phyloP scores from a whole-genome alignment of 1,140 invertebrate species.

The Aphaenogaster ashmeadi region DNA sequence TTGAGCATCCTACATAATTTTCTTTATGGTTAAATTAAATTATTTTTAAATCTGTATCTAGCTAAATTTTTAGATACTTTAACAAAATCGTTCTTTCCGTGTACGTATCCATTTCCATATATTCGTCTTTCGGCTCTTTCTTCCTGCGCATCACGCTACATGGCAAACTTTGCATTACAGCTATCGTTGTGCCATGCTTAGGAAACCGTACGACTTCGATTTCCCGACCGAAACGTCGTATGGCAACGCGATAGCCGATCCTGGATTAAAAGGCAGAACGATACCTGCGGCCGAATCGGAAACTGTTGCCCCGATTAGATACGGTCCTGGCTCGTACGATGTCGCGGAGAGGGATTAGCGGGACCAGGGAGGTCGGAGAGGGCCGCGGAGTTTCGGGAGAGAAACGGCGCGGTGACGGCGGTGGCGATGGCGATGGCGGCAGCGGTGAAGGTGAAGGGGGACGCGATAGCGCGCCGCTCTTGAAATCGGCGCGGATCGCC shows the following conservation, averaged over 20 bases:
- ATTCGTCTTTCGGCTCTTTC: background rate
- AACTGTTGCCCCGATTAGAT: slow-evolving; percentile 46
- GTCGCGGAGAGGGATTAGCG: slow-evolving; percentile 73
- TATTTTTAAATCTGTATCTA: no score
- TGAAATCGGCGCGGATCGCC: slow-evolving; percentile 75
- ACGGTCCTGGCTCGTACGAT: slow-evolving; percentile 86
- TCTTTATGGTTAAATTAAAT: no score
- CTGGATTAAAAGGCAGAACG: slow-evolving; percentile 2
- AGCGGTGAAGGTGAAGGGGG: slow-evolving; percentile 74
- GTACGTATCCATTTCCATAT: background rate
- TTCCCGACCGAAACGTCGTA: background rate
- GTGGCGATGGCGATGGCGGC: slow-evolving; percentile 74
- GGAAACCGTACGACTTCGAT: background rate
- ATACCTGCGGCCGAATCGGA: background rate
- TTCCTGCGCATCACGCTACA: background rate
- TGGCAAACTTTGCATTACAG: background rate
- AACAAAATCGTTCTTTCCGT: no score
- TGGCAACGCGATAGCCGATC: background rate
- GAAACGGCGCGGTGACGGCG: slow-evolving; percentile 74
- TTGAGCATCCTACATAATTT: no score
- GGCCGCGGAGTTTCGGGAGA: slow-evolving; percentile 74
- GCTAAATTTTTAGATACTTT: no score
- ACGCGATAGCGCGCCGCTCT: slow-evolving; percentile 77
- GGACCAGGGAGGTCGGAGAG: slow-evolving; percentile 69
- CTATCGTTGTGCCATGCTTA: no score